Conservation (phyloP, 2,797 vertebrate species). For the Agapornis canus region DNA sequence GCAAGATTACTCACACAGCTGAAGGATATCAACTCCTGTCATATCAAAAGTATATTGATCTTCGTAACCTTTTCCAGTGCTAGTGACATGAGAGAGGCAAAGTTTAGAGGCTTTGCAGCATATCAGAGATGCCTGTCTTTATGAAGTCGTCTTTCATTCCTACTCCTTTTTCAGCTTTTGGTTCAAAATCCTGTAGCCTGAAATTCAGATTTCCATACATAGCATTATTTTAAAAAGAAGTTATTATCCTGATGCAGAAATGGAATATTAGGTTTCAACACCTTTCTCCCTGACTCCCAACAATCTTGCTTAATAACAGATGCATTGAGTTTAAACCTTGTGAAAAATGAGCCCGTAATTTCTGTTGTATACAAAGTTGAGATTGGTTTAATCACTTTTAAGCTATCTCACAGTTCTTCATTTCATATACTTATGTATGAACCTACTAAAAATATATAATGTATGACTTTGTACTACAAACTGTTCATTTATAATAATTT, state of each 20-base stretch:
- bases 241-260: not conserved
- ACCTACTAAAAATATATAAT: slow-evolving; percentile 61
- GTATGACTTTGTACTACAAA: slow-evolving; percentile 52
- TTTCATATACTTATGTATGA: slow-evolving; percentile 18
- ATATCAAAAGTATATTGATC: not conserved
- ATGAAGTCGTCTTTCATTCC: not conserved
- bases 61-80: not conserved
- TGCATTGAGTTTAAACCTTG: not conserved
- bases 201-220: rapidly evolving
- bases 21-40: not conserved
- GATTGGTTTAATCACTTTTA: slow-evolving; percentile 37
- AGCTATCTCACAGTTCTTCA: slow-evolving; percentile 30
- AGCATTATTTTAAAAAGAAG: not conserved
- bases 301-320: not conserved
- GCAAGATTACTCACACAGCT: not conserved
- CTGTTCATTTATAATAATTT: slow-evolving; percentile 72
- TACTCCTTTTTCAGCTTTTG: not conserved
- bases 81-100: not conserved
- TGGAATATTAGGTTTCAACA: not conserved
- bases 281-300: not conserved
- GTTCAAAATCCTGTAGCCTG: not conserved
- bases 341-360: slow-evolving; percentile 22
- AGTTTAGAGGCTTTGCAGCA: not conserved
- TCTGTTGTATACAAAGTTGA: not conserved
- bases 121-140: not conserved